Percentiles rank a stretch among this genome's conserved stretches.
These are phyloP conservation scores for Stenodera caucasica DNA, from an alignment of 2,888 invertebrate genomes.

Conservation along the genomic window DNA sequence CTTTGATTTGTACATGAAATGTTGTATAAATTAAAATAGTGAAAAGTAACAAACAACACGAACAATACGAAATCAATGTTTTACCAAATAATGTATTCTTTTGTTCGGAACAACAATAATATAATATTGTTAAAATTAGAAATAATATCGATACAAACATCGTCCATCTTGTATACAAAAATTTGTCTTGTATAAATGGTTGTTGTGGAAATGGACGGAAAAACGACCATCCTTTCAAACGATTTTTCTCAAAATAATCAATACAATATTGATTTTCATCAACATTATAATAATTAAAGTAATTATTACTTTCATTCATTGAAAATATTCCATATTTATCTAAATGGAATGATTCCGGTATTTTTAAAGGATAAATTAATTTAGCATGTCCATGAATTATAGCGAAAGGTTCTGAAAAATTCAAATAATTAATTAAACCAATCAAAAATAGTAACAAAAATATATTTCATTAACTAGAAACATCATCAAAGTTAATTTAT, in stretches of 20 bases:
- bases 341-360: conserved; percentile 20
- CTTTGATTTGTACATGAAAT: conserved; percentile 18
- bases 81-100: conserved; percentile 42
- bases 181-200: conserved; percentile 11
- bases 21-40: conserved; percentile 30
- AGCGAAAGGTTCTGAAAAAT: conserved; percentile 21
- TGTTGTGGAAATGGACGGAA: conserved; percentile 20
- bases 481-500: not conserved
- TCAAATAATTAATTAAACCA: not conserved
- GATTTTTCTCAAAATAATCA: conserved; percentile 21
- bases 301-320: conserved; percentile 17
- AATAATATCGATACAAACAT: conserved; percentile 24
- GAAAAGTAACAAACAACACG: conserved; percentile 33
- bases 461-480: not conserved
- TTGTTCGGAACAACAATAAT: conserved; percentile 30
- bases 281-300: conserved; percentile 11
- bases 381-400: conserved; percentile 20
- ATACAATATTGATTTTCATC: conserved; percentile 23
- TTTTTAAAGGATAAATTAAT: conserved; percentile 18
- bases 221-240: conserved; percentile 31
- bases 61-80: conserved; percentile 42
- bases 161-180: conserved; percentile 22
- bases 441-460: not conserved
- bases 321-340: conserved; percentile 29
- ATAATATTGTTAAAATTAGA: conserved; percentile 20